These are phyloP conservation scores for Octodon degus DNA, from an alignment of 2,113 vertebrate genomes.

Conservation along the genomic window DNA sequence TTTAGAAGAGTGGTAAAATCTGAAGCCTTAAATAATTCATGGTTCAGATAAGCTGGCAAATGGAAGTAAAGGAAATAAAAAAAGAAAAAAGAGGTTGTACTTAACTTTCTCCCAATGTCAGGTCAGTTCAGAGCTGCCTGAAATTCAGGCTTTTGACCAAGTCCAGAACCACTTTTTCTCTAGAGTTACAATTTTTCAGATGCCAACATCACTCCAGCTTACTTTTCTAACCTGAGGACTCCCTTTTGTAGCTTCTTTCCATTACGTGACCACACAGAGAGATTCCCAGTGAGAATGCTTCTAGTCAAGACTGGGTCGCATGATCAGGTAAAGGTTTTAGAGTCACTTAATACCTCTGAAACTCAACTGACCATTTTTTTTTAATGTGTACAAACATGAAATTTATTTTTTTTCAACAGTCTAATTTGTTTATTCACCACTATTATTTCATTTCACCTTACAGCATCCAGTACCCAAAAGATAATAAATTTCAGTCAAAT, in stretches of 20 bases:
- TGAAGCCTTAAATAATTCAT: constrained; percentile 61
- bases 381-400: no score
- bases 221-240: background rate
- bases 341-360: background rate
- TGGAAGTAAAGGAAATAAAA: constrained; percentile 11
- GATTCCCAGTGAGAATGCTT: background rate
- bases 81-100: background rate
- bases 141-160: background rate
- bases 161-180: background rate
- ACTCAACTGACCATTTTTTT: background rate
- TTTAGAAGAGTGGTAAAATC: constrained; percentile 54
- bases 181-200: background rate
- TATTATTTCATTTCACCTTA: background rate
- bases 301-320: background rate
- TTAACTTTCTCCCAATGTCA: background rate
- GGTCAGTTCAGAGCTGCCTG: background rate
- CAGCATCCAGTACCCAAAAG: rapidly evolving
- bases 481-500: background rate
- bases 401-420: background rate
- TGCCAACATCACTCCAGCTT: background rate
- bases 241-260: background rate
- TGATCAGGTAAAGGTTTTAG: background rate
- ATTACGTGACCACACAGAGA: background rate
- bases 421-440: background rate
- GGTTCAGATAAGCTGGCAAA: constrained; percentile 41